A percentile compares a stretch with the other conserved stretches of the same genome.
Evolutionary conservation across 1,140 invertebrate species (phyloP).

Genomic region (Euwallacea fornicatus): DNA sequence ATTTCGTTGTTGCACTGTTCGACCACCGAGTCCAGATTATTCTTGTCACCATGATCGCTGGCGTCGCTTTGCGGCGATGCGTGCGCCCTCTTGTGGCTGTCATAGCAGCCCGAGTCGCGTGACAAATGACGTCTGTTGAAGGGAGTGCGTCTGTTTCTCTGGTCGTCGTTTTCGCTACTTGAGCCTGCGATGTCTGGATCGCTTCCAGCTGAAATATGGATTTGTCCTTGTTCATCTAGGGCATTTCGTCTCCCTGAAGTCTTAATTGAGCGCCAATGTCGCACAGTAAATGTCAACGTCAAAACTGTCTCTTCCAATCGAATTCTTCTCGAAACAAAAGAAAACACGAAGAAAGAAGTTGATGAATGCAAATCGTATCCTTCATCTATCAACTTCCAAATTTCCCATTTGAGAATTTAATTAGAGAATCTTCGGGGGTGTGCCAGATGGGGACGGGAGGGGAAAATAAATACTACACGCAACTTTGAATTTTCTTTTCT

Average conservation of each 20-base stretch:
- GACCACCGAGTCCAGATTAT: constrained; percentile 60
- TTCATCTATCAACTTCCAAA: too few species aligned
- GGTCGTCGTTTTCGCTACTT: constrained; percentile 73
- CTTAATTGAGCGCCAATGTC: too few species aligned
- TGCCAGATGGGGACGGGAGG: too few species aligned
- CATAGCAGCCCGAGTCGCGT: constrained; percentile 78
- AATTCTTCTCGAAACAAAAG: too few species aligned
- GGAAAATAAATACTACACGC: too few species aligned
- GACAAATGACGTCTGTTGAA: constrained; percentile 75
- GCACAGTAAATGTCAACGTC: too few species aligned
- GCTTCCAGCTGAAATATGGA: constrained; percentile 61
- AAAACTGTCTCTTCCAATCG: too few species aligned
- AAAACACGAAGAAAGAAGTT: too few species aligned
- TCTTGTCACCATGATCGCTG: constrained; percentile 55
- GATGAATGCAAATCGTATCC: too few species aligned
- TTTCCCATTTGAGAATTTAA: too few species aligned
- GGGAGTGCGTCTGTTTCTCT: constrained; percentile 57
- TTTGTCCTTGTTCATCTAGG: neutral
- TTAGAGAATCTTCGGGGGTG: too few species aligned
- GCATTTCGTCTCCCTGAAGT: neutral
- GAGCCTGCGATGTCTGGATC: constrained; percentile 70
- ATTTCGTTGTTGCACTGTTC: constrained; percentile 62
- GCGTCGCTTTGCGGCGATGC: constrained; percentile 58
- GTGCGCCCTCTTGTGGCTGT: constrained; percentile 62
- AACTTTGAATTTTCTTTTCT: too few species aligned